phyloP scores from a whole-genome alignment of 2,797 vertebrate species.

The Artibeus lituratus region DNA sequence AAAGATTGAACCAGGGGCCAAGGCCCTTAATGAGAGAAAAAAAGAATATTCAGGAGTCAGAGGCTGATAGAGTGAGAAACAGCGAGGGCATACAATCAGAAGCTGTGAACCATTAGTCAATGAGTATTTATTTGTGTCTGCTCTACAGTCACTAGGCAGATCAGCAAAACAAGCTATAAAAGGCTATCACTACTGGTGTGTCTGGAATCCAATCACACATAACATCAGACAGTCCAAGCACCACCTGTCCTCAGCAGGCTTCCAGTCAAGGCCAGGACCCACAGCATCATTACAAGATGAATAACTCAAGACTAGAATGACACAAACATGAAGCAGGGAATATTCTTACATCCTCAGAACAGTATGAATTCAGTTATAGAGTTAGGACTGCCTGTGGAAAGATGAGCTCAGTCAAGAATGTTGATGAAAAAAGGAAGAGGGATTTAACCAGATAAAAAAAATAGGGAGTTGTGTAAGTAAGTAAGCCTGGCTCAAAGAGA shows the following conservation, averaged over 20 bases:
- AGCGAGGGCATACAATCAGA: background rate
- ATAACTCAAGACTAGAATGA: background rate
- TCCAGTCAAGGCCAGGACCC: background rate
- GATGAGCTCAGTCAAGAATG: background rate
- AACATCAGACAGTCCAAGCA: too few species aligned
- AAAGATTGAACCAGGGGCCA: background rate
- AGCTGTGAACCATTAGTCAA: background rate
- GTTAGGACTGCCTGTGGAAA: background rate
- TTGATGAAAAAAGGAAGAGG: rapidly evolving
- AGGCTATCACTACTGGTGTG: too few species aligned
- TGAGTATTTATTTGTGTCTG: background rate
- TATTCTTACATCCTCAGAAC: background rate
- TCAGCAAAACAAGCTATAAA: background rate
- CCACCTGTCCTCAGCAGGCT: background rate
- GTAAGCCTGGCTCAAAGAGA: background rate
- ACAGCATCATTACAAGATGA: too few species aligned
- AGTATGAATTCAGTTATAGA: background rate
- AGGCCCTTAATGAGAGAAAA: rapidly evolving
- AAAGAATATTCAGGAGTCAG: background rate
- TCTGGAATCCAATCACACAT: background rate
- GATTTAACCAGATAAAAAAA: background rate
- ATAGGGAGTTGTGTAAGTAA: background rate
- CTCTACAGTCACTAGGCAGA: background rate
- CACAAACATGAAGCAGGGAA: background rate
- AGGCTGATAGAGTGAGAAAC: background rate